These are phyloP conservation scores for Pseudobourletiella spinata DNA, from an alignment of 1,140 invertebrate genomes.

Conservation along the genomic window DNA sequence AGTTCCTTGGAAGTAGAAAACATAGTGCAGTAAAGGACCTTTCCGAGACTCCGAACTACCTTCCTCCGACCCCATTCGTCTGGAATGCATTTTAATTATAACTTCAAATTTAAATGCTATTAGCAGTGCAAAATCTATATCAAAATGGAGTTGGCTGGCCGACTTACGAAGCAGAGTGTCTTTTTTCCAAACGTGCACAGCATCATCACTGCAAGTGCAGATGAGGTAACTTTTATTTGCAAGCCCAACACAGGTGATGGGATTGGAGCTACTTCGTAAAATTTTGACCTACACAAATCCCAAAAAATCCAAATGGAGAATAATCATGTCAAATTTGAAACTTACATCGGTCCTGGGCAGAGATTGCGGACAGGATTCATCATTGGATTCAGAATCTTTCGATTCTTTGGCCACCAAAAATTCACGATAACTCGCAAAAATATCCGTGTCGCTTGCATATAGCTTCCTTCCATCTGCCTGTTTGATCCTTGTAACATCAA, in stretches of 20 bases:
- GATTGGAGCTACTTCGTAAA: not conserved
- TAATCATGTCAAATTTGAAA: not conserved
- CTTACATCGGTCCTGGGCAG: not conserved
- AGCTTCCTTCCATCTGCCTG: not conserved
- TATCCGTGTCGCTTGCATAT: not conserved
- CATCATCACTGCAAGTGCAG: slow-evolving; percentile 20
- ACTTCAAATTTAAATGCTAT: not conserved
- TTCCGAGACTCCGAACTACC: slow-evolving; percentile 7
- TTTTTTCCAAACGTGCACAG: slow-evolving; percentile 13
- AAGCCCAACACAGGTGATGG: slow-evolving; percentile 17
- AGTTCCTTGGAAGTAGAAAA: not conserved
- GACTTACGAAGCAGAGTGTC: slow-evolving; percentile 8
- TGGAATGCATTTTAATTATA: not conserved
- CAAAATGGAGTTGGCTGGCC: not conserved
- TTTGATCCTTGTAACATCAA: not conserved
- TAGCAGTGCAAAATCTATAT: not conserved
- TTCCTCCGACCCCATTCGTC: slow-evolving; percentile 11
- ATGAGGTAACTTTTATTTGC: slow-evolving; percentile 7
- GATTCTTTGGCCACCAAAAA: not conserved
- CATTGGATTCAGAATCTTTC: too few relatives aligned
- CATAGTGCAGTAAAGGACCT: slow-evolving; percentile 7
- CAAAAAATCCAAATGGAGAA: not conserved
- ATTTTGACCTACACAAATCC: not conserved
- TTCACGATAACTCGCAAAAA: not conserved
- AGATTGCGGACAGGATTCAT: not conserved